Evolutionary conservation across 1,140 invertebrate genomes (phyloP), one percentile per base, ranked within the genome.

Genomic region (Drosophila mojavensis): DNA sequence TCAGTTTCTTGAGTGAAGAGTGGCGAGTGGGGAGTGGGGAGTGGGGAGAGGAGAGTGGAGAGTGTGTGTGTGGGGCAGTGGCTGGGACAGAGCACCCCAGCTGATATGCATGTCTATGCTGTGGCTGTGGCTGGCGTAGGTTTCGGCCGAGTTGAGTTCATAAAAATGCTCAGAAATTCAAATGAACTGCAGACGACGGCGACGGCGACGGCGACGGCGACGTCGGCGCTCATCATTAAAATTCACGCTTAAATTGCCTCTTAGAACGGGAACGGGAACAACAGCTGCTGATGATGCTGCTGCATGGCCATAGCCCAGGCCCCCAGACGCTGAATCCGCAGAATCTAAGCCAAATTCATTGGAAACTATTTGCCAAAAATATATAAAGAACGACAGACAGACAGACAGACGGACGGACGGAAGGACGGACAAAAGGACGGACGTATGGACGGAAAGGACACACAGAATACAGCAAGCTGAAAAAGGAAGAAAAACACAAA

Each of bases 191-290:
- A 79, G 69, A 85, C 41, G 48, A 10, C 56, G 51, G 66, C 69
- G 77, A 74, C 56, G 51, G 68, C 69, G 77, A 74, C 84, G 83
- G 4, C 53, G 47, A 73, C 71, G 76, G 66, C 79, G 83, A 5
- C 54, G 48, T 64, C 72, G 75, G 78, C 85, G 84, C 85, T 90
- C 78, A 67, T 90, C 86, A 90, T 85, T 79, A 90, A 90, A 90
- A 81, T 90, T 89, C 81, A 90, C 81, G 84, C 81, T 89, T 84
- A 84, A 89, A 89, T 90, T 90, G 80, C 79, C 78, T 75, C 48
- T 68, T 50, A 79, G 74, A 70, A 62, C 43, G 58, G 47, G n/a
- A 17, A 28, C 30, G 64, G 30, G 56, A 75, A 48, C 64, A 53
- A 41, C 53, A 53, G 63, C 73, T 76, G 74, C 67, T 78, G 78